Conservation (phyloP, 2,113 vertebrate genomes). For the Pelobates fuscus region DNA sequence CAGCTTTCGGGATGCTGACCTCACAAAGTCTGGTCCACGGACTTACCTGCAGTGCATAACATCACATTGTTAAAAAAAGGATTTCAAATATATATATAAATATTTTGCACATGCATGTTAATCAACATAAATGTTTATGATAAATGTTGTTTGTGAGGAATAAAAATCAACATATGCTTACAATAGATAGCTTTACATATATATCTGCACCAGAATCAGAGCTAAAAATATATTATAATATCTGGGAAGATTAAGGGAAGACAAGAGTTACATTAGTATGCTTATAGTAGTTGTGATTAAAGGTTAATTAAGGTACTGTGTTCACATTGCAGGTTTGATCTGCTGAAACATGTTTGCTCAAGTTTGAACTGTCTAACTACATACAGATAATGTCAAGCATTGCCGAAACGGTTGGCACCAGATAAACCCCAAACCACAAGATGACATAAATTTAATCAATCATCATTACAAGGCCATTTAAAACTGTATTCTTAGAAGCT, state of each 20-base stretch:
- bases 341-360: slow-evolving; percentile 13
- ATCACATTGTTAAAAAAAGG: background rate
- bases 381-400: background rate
- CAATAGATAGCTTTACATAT: too few relatives aligned
- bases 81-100: too few relatives aligned
- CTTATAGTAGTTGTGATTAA: slow-evolving; percentile 10
- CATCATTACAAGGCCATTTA: background rate
- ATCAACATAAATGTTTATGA: too few relatives aligned
- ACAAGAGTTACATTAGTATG: background rate
- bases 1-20: slow-evolving; percentile 84
- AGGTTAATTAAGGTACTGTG: slow-evolving; percentile 43
- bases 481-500: background rate
- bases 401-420: slow-evolving; percentile 1
- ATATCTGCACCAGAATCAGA: too few relatives aligned
- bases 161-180: too few relatives aligned
- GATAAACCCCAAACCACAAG: slow-evolving; percentile 8
- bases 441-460: background rate
- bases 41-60: slow-evolving; percentile 78
- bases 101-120: background rate
- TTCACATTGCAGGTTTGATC: background rate
- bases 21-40: slow-evolving; percentile 96
- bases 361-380: background rate
- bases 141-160: too few relatives aligned
- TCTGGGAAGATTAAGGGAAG: slow-evolving; percentile 11
- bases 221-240: background rate